Evolutionary conservation across 2,888 invertebrate genomes (phyloP), one percentile per base, ranked within the genome.

Genomic region (Yponomeuta evonymella): DNA sequence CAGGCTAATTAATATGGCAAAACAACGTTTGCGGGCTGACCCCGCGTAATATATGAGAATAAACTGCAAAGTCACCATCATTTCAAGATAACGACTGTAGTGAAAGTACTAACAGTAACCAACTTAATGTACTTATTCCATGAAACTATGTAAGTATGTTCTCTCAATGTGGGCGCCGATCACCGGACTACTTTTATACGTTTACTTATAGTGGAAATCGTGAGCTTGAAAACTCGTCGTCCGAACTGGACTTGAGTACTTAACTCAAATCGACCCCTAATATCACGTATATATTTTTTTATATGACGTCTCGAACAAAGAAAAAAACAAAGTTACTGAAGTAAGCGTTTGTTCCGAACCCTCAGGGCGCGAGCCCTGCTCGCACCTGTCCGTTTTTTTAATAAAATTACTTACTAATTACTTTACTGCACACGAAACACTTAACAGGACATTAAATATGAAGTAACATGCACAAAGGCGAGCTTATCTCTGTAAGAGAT

Each of bases 111-210:
- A 12, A 58, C 51, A 15, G 15, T 15, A 58, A 58, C 51, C 51
- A 58, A 58, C 51, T 15, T 58, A 58, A 15, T 58, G 51, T 58
- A 15, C 15, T 58, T 15, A 58, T 58, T 58, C 51, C 51, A 58
- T 58, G 51, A 58, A 58, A 12, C 51, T 58, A 58, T 58, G 51
- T 58, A 58, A 15, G 12, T 58, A 15, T 15, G 15, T 15, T 58
- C 51, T 2, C 51, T 58, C 15, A 58, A 15, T 58, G 51, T 15
- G 15, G 15, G 51, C 15, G 51, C 51, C 51, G 15, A 58, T 58
- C 51, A 58, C 51, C 12, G 51, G 51, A 58, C 51, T 58, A 58
- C 51, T 58, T 58, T 58, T 58, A 58, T 58, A 58, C 51, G 51
- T 58, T 58, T 15, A 15, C 51, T 58, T 58, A 15, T 58, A 58